A percentile compares a stretch with the other conserved stretches of the same genome.
phyloP scores from a whole-genome alignment of 2,888 invertebrate species.

The Aethes cnicana region DNA sequence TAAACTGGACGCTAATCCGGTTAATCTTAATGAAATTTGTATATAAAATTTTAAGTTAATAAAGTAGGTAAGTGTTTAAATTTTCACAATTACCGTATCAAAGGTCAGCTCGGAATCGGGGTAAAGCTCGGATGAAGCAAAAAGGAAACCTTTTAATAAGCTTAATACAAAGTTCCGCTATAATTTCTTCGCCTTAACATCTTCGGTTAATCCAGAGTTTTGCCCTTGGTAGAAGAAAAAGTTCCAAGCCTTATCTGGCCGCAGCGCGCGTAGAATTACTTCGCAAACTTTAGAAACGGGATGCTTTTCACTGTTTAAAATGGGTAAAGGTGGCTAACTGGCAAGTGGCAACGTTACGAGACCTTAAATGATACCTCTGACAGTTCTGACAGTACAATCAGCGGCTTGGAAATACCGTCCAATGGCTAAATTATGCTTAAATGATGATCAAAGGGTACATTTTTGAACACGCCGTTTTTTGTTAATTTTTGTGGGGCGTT shows the following conservation, averaged over 20 bases:
- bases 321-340: background rate
- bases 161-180: slow-evolving; percentile 50
- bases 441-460: no score
- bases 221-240: slow-evolving; percentile 48
- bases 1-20: no score
- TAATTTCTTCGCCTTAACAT: slow-evolving; percentile 51
- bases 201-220: slow-evolving; percentile 55
- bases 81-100: background rate
- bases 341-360: no score
- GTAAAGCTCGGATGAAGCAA: slow-evolving; percentile 39
- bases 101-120: slow-evolving; percentile 39
- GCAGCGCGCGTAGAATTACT: slow-evolving; percentile 28
- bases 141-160: slow-evolving; percentile 51
- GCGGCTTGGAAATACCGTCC: no score
- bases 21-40: no score
- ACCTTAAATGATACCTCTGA: no score
- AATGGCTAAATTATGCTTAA: no score
- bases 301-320: slow-evolving; percentile 13
- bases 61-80: background rate
- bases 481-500: no score
- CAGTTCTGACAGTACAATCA: no score
- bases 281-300: slow-evolving; percentile 18
- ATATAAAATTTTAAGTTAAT: background rate
- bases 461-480: no score
- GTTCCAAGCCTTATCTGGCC: slow-evolving; percentile 40